Percentiles rank a stretch among this genome's conserved stretches.
Conservation (phyloP, 2,797 vertebrate genomes). For the Morelia viridis region DNA sequence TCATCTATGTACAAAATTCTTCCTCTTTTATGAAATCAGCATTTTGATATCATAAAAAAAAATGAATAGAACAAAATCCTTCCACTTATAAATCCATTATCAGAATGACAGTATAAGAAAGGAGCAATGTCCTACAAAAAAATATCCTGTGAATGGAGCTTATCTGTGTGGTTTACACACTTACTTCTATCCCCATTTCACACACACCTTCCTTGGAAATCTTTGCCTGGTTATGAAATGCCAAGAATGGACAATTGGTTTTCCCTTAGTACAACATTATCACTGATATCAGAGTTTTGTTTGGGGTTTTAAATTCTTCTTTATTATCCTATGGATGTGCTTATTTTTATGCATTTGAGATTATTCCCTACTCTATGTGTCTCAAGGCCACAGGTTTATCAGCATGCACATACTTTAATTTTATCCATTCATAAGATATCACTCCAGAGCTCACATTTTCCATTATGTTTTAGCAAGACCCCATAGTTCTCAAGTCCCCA, state of each 20-base stretch:
- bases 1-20: neutral
- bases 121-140: neutral
- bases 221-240: neutral
- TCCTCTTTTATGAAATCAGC: neutral
- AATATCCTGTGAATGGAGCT: neutral
- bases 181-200: neutral
- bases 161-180: neutral
- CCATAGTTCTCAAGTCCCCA: neutral
- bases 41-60: neutral
- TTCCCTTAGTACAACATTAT: neutral
- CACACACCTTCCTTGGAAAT: neutral
- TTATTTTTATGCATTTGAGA: neutral
- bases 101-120: neutral
- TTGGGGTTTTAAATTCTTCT: neutral
- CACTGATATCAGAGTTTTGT: neutral
- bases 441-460: neutral
- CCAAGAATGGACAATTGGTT: neutral
- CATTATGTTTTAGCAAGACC: too few species aligned
- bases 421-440: neutral
- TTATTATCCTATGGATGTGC: neutral
- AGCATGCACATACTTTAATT: too few species aligned
- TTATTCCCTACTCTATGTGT: neutral
- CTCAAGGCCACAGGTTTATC: neutral
- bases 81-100: neutral
- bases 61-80: neutral